Base-by-base conservation (phyloP, 2,888 invertebrate species). In the Pammene fasciana region DNA sequence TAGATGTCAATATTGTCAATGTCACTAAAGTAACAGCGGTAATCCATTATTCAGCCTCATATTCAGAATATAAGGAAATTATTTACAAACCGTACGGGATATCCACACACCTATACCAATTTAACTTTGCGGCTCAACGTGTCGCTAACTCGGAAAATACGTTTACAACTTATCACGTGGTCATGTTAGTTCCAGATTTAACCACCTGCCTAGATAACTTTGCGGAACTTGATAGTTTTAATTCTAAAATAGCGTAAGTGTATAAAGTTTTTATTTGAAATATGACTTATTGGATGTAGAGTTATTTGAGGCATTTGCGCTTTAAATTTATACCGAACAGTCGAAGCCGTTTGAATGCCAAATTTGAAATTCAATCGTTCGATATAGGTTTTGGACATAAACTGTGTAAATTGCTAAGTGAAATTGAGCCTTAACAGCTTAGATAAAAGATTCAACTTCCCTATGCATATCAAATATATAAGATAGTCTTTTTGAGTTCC, bases 281-380 rank as follows among this genome's bases (percentile, higher is more conserved):
- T 60, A 36, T 43, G 34, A 26, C 18, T 34, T n/a, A 34, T 34
- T 45, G 13, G 18, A 54, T 14, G 14, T 54, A 8, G 43, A 46
- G 38, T 6, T 13, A 10, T 38, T 26, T 46, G 6, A 62, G 56
- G 66, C 43, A 43, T 59, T 66, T 66, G 52, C 26, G 43, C 62
- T 57, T 50, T 56, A 62, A 68, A 68, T 68, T 61, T 68, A 68
- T 57, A 62, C 68, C 26, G 26, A 18, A 41, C 50, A 41, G 18
- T 18, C 38, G 62, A 16, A 45, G 48, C 18, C 26, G 62, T 56
- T 62, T 62, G 62, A 57, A 65, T 65, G 46, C 62, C 56, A 61
- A 62, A 68, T 68, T 62, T 68, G 68, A 68, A 68, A 68, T 68
- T 68, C 68, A 68, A 68, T 68, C 34, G 26, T 34, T 55, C 41